Conservation (phyloP, 1,140 invertebrate genomes). For the Sipha flava region DNA sequence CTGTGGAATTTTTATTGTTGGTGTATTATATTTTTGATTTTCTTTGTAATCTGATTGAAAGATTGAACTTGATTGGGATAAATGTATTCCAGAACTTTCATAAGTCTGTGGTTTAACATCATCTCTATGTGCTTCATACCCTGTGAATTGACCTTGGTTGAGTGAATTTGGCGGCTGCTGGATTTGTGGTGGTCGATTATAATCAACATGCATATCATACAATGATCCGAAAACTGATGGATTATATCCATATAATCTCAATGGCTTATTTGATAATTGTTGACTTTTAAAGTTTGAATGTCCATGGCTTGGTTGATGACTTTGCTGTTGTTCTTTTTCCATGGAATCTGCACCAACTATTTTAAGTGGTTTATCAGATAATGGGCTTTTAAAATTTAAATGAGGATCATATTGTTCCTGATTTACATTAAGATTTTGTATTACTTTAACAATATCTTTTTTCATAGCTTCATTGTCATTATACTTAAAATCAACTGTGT, state of each 20-base stretch:
- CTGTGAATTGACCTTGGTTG: neutral
- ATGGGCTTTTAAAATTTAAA: neutral
- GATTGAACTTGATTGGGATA: neutral
- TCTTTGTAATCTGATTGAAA: neutral
- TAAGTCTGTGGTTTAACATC: neutral
- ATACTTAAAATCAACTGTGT: neutral
- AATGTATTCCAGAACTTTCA: neutral
- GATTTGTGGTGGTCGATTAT: neutral
- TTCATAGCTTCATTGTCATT: conserved; percentile 8
- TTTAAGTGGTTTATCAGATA: conserved; percentile 9
- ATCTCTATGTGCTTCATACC: neutral
- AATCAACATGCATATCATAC: neutral
- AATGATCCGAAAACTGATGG: neutral
- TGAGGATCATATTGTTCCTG: neutral
- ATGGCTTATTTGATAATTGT: conserved; percentile 8
- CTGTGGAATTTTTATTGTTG: neutral
- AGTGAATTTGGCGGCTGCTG: neutral
- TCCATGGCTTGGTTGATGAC: neutral
- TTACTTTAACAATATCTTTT: conserved; percentile 17
- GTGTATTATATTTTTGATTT: neutral
- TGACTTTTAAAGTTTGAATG: conserved; percentile 3
- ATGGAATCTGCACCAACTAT: neutral
- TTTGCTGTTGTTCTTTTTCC: neutral
- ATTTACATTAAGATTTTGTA: conserved; percentile 15
- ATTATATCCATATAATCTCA: conserved; percentile 15